A percentile compares a stretch with the other conserved stretches of the same genome.
These are phyloP conservation scores for Epiperipatus broadwayi DNA, from an alignment of 2,888 invertebrate genomes.

Conservation along the genomic window DNA sequence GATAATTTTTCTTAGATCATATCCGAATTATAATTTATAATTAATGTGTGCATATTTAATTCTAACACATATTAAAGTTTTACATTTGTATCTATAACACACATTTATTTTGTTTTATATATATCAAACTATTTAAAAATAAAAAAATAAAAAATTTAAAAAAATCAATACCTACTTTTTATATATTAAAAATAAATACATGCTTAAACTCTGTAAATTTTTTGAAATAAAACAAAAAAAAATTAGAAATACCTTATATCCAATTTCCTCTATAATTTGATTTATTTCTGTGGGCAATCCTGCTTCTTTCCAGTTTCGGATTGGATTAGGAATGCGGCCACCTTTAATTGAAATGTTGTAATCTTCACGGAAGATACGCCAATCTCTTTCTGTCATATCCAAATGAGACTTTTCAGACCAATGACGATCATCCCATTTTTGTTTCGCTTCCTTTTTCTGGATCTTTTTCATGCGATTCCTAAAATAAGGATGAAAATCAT, in stretches of 20 bases:
- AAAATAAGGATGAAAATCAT: background rate
- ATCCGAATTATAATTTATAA: too few species aligned
- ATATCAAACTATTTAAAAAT: conserved; percentile 13
- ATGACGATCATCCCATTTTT: conserved; percentile 95
- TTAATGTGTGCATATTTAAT: too few species aligned
- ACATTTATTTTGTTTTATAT: too few species aligned
- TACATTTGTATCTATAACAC: too few species aligned
- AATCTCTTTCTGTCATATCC: conserved; percentile 97
- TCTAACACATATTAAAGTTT: too few species aligned
- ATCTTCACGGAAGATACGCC: conserved; percentile 98
- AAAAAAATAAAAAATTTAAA: conserved; percentile 13
- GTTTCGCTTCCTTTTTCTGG: conserved; percentile 86
- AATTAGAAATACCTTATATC: conserved; percentile 72
- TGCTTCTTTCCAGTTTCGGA: conserved; percentile 85
- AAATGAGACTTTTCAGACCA: conserved; percentile 85
- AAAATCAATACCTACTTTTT: background rate
- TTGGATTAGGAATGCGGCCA: conserved; percentile 86
- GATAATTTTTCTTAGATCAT: too few species aligned
- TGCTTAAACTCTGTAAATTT: background rate
- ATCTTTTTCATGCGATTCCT: conserved; percentile 66
- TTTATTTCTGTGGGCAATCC: conserved; percentile 69
- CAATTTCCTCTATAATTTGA: conserved; percentile 80
- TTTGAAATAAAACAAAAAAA: background rate
- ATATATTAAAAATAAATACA: too few species aligned
- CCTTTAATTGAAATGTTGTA: conserved; percentile 97